These are phyloP conservation scores for Miniopterus natalensis DNA, from an alignment of 2,113 vertebrate genomes.

Conservation along the genomic window DNA sequence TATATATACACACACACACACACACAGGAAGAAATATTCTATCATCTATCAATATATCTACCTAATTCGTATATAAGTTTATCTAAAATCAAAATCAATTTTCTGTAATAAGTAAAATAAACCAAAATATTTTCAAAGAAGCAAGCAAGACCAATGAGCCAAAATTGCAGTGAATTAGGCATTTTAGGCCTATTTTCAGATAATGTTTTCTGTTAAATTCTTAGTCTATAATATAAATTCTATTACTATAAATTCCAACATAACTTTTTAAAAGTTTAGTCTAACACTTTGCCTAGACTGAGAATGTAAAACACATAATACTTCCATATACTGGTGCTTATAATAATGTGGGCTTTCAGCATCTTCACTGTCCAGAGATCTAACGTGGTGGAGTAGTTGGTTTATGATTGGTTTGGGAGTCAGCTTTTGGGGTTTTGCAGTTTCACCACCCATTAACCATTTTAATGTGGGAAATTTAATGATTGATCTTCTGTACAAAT, in stretches of 20 bases:
- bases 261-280: conserved; percentile 30
- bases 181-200: conserved; percentile 18
- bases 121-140: conserved; percentile 44
- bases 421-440: conserved; percentile 80
- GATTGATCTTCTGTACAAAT: conserved; percentile 79
- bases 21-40: background rate
- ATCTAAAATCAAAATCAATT: conserved; percentile 74
- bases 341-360: conserved; percentile 69
- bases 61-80: conserved; percentile 37
- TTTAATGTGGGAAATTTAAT: conserved; percentile 81
- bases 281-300: background rate
- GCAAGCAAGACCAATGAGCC: conserved; percentile 1
- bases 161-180: background rate
- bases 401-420: conserved; percentile 75
- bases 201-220: conserved; percentile 8
- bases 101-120: conserved; percentile 41
- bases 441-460: conserved; percentile 82
- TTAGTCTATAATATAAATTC: background rate
- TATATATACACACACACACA: background rate
- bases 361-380: conserved; percentile 77
- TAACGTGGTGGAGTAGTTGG: conserved; percentile 68
- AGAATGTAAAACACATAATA: background rate
- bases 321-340: background rate
- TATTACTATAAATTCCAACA: background rate
- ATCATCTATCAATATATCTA: background rate